Evolutionary conservation across 2,888 invertebrate genomes (phyloP), one percentile per base, ranked within the genome.

Genomic region (Drosophila mulleri): DNA sequence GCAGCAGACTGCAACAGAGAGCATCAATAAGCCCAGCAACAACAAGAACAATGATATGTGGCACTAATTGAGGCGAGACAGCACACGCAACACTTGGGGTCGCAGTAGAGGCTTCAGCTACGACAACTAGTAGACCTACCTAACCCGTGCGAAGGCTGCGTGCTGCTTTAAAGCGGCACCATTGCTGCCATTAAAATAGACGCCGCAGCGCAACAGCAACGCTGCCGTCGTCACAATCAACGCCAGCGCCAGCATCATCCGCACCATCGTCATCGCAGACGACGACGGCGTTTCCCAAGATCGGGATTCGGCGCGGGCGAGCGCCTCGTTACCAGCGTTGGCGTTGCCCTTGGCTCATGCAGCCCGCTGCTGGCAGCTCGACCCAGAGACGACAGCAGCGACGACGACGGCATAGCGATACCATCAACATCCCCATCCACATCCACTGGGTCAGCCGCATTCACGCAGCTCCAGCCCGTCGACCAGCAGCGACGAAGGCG

Each of bases 121-220:
- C 53, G 60, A 41, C 66, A 60, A 58, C 61, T 56, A 53, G 70
- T 50, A 16, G 58, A 68, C 41, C 54, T 32, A 75, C 37, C 53
- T 74, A 68, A 48, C 76, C 75, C 72, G 67, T 69, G 64, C 70
- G 72, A 61, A 78, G 76, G 80, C 78, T 82, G 89, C 71, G 86
- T 87, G 86, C 86, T 87, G 86, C 90, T 87, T 67, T 78, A 88
- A 89, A 89, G 86, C 86, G 85, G 88, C 88, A 88, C 90, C 87
- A 89, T 90, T 76, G 90, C 89, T 87, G 87, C 90, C 88, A 87
- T 90, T 88, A 90, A 84, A 90, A 89, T 84, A 89, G 89, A 88
- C 90, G 89, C 90, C 76, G 86, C 88, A 83, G 83, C 86, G 88
- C 90, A 87, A 85, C 88, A 86, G 70, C 86, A 87, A 85, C 85